Evolutionary conservation across 2,113 vertebrate genomes (phyloP).

Genomic region (Bubo scandiacus): DNA sequence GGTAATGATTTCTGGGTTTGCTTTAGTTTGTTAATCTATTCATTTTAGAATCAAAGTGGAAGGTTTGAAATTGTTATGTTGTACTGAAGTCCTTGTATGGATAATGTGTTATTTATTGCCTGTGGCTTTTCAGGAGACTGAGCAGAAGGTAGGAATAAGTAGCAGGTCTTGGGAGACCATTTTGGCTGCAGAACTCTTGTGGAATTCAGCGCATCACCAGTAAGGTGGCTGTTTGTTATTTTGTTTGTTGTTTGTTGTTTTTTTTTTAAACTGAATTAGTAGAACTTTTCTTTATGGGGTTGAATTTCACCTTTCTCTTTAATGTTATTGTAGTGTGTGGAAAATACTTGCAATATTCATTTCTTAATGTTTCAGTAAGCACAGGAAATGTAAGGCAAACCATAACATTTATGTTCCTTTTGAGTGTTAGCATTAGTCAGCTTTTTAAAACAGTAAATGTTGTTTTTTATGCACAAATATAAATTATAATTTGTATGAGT

Average conservation of each 20-base stretch:
- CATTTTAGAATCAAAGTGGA: neutral
- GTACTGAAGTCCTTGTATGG: neutral
- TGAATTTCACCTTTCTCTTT: neutral
- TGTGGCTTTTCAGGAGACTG: neutral
- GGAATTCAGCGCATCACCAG: neutral
- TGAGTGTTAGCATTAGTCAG: neutral
- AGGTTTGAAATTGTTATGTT: neutral
- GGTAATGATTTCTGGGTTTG: neutral
- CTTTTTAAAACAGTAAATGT: neutral
- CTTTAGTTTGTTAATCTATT: neutral
- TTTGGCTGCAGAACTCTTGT: neutral
- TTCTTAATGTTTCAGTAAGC: neutral
- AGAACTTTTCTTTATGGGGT: neutral
- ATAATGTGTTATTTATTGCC: neutral
- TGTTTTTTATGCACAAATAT: neutral
- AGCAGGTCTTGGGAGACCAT: neutral
- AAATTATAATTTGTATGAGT: neutral
- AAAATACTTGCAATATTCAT: neutral
- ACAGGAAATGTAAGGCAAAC: neutral
- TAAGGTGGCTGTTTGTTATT: neutral
- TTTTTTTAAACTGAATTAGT: neutral
- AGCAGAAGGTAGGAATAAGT: neutral
- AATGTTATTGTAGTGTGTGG: neutral
- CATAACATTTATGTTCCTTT: neutral
- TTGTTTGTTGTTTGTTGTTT: neutral